Base-by-base conservation (phyloP, 2,797 vertebrate genomes). In the Hyperoplus immaculatus region DNA sequence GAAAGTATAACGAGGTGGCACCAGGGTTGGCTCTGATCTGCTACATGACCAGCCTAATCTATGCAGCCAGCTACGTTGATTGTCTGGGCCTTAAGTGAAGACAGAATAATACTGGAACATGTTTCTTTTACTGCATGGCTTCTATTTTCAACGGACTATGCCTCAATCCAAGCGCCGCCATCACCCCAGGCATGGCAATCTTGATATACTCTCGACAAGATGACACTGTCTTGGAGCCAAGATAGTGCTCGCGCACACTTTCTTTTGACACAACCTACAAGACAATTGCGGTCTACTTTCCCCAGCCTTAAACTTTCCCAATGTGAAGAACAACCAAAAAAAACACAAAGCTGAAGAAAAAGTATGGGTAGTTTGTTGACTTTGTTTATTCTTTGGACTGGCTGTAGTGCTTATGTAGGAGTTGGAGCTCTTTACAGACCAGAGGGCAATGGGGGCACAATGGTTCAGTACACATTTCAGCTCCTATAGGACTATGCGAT, bases 71-170 rank as follows among this genome's bases (percentile, higher is more conserved):
- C 16, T 21, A 10, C 18, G n/a, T 3, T 41, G 8, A 59, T 56
- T 62, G 38, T 45, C 43, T 70, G 72, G 64, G 62, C 56, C 55
- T 54, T 4, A 69, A 66, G 56, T 3, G 46, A 75, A 71, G 72
- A 65, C 47, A 18, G 36, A 68, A 59, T 51, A 29, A 46, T 54
- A 39, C 11, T 11, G 8, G 36, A 61, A 53, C 69, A 64, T 57
- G n/a, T 47, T 6, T 53, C 5, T 66, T 36, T 58, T 4, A 77
- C 21, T 82, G 72, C 74, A 77, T 77, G 66, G 53, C 14, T 71
- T 77, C 13, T 42, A 12, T 67, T 59, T 70, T 45, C 75, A 18
- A 56, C 6, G 9, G 55, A 51, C 18, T 51, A 18, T 36, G 54
- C 69, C 15, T 70, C 45, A 39, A 39, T 54, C 15, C 21, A 72